These are phyloP conservation scores for Lithophane socia DNA, from an alignment of 2,888 invertebrate genomes.

Conservation along the genomic window DNA sequence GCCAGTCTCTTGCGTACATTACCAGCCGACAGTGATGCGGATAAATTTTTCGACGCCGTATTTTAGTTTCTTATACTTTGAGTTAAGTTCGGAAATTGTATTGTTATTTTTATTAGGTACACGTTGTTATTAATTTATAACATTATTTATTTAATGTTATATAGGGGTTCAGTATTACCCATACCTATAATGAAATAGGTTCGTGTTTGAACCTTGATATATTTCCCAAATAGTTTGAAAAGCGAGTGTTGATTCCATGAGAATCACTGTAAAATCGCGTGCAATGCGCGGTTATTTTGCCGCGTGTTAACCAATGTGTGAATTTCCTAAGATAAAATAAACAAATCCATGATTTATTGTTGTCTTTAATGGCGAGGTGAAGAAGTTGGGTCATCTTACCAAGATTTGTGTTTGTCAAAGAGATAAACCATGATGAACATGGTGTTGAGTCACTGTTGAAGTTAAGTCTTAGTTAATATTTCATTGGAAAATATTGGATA, in stretches of 20 bases:
- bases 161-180: background rate
- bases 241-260: background rate
- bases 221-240: background rate
- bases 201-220: background rate
- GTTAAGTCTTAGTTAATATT: background rate
- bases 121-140: too few relatives aligned
- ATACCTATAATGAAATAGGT: background rate
- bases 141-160: background rate
- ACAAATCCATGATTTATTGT: conserved; percentile 25
- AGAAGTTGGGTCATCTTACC: conserved; percentile 26
- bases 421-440: conserved; percentile 10
- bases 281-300: background rate
- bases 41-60: too few relatives aligned
- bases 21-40: too few relatives aligned
- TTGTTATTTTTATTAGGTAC: too few relatives aligned
- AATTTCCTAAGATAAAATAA: conserved; percentile 15
- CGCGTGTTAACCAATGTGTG: background rate
- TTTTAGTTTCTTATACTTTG: too few relatives aligned
- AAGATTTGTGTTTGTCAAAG: conserved; percentile 19
- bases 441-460: conserved; percentile 13
- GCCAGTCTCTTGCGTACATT: too few relatives aligned
- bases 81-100: too few relatives aligned
- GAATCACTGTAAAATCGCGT: background rate
- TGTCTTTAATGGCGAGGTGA: conserved; percentile 24
- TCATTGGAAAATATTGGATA: background rate